Evolutionary conservation across 2,113 vertebrate species (phyloP).

Genomic region (Alligator mississippiensis): DNA sequence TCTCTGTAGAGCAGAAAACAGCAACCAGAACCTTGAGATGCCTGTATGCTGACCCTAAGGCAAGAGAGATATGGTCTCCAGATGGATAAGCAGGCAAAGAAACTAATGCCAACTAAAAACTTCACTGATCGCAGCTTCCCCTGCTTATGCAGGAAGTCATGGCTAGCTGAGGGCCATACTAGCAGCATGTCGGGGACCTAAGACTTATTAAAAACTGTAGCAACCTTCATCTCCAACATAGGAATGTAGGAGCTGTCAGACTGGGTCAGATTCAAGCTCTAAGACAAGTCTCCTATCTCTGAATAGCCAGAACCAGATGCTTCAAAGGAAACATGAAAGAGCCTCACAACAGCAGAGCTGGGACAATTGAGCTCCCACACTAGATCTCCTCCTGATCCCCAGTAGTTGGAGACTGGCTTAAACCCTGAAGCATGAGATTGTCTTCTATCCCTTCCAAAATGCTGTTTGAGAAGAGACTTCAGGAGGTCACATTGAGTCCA

Average conservation of each 20-base stretch:
- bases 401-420: not conserved
- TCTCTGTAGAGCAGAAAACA: not conserved
- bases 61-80: not conserved
- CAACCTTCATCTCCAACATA: not conserved
- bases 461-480: not conserved
- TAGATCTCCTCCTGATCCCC: not conserved
- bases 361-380: not conserved
- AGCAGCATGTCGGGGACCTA: not conserved
- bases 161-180: not conserved
- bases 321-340: not conserved
- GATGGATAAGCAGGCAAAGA: not conserved
- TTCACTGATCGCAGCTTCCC: not conserved
- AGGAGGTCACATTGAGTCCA: no score
- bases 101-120: not conserved
- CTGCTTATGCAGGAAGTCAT: not conserved
- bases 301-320: not conserved
- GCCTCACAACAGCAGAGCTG: not conserved
- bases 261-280: not conserved
- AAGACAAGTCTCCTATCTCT: not conserved
- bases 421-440: not conserved
- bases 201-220: not conserved
- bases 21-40: not conserved
- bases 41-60: rapidly evolving
- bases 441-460: not conserved
- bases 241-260: not conserved